Conservation (phyloP, 2,113 vertebrate species). For the Zeus faber region DNA sequence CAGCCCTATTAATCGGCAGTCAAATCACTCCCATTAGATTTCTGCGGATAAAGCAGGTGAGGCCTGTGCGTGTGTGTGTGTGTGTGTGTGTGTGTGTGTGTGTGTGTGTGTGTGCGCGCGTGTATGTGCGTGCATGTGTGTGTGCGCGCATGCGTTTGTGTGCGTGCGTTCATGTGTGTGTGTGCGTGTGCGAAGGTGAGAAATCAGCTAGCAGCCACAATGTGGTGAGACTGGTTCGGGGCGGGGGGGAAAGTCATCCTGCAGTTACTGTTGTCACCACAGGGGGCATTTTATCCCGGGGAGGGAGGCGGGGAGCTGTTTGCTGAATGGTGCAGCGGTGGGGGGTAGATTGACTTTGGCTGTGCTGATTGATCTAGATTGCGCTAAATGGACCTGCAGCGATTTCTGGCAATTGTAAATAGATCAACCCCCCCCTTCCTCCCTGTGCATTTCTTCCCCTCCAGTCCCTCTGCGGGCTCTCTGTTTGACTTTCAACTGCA, state of each 20-base stretch:
- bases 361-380: conserved; percentile 82
- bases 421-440: conserved; percentile 68
- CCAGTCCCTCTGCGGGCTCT: not conserved
- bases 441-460: not conserved
- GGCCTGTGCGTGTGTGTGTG: no score
- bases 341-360: conserved; percentile 51
- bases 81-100: not conserved
- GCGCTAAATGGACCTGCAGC: conserved; percentile 90
- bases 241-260: not conserved
- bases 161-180: conserved; percentile 10
- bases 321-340: not conserved
- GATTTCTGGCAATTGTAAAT: conserved; percentile 78
- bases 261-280: conserved; percentile 64
- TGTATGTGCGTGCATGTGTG: not conserved
- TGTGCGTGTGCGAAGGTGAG: not conserved
- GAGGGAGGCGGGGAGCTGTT: conserved; percentile 37
- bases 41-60: conserved; percentile 65
- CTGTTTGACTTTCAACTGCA: no score
- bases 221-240: conserved; percentile 43
- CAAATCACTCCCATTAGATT: conserved; percentile 74
- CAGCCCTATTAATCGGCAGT: conserved; percentile 72
- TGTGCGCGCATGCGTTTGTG: not conserved
- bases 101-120: not conserved
- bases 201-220: conserved; percentile 47
- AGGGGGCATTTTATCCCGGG: conserved; percentile 68